Conservation (phyloP, 2,888 invertebrate genomes). For the Drosophila bunnanda region DNA sequence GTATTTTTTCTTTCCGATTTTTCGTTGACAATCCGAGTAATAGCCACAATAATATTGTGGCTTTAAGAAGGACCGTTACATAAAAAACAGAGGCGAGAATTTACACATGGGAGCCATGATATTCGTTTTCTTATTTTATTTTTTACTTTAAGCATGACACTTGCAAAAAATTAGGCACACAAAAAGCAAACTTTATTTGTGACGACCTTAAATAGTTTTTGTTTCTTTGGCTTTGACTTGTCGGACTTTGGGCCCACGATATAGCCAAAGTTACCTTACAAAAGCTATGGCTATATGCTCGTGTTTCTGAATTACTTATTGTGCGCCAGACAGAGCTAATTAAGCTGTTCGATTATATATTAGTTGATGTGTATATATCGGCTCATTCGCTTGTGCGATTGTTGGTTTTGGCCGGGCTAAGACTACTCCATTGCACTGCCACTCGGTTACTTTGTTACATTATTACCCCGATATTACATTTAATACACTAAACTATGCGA, state of each 20-base stretch:
- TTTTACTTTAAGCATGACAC: constrained; percentile 45
- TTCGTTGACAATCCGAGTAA: constrained; percentile 21
- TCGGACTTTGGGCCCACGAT: constrained; percentile 37
- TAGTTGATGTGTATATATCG: background rate
- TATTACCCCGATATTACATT: constrained; percentile 3
- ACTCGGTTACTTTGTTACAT: constrained; percentile 2
- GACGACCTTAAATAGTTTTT: constrained; percentile 72
- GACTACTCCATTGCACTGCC: constrained; percentile 5
- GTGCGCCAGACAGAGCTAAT: constrained; percentile 59
- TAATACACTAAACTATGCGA: background rate
- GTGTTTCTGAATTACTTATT: constrained; percentile 25
- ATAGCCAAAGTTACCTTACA: constrained; percentile 16
- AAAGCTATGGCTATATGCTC: constrained; percentile 13
- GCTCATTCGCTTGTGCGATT: constrained; percentile 61
- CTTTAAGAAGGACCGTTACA: constrained; percentile 74
- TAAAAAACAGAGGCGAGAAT: constrained; percentile 53
- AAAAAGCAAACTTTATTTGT: constrained; percentile 49
- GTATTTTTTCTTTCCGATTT: constrained; percentile 4
- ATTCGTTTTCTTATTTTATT: constrained; percentile 22
- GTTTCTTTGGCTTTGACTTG: constrained; percentile 75
- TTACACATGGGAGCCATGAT: constrained; percentile 36
- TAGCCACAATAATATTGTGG: constrained; percentile 49
- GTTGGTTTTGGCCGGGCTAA: constrained; percentile 43
- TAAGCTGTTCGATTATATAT: constrained; percentile 62
- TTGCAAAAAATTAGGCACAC: constrained; percentile 25